Evolutionary conservation across 1,140 invertebrate genomes (phyloP).

Genomic region (Hormaphis cornu): DNA sequence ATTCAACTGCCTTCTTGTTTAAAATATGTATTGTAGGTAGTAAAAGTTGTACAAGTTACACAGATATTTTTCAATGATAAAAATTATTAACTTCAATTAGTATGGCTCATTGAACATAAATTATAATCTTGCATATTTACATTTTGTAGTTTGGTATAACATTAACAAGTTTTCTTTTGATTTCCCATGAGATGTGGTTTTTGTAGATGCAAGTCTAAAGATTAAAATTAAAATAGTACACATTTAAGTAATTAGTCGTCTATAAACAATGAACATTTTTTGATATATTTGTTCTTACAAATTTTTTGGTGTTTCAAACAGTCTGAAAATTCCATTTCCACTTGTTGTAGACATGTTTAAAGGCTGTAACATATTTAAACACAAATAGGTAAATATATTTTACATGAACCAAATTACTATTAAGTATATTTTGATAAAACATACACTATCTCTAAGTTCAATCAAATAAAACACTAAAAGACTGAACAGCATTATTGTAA

Average conservation of each 20-base stretch:
- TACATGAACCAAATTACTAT: too few relatives aligned
- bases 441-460: slow-evolving; percentile 19
- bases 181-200: not conserved
- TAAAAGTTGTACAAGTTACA: too few relatives aligned
- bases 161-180: not conserved
- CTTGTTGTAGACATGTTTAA: slow-evolving; percentile 14
- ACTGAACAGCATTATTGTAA: slow-evolving; percentile 7
- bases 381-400: not conserved
- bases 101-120: not conserved
- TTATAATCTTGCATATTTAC: not conserved
- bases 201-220: not conserved
- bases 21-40: too few relatives aligned
- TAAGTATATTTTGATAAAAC: not conserved
- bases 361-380: not conserved
- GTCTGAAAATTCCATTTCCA: slow-evolving; percentile 20
- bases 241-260: not conserved
- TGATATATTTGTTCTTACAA: not conserved
- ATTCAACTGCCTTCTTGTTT: too few relatives aligned
- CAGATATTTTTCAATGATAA: too few relatives aligned
- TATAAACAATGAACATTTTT: not conserved
- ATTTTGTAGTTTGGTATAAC: slow-evolving; percentile 22
- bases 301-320: slow-evolving; percentile 11
- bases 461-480: slow-evolving; percentile 23
- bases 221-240: not conserved
- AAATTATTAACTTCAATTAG: not conserved